phyloP scores from a whole-genome alignment of 2,797 vertebrate genomes.

The Myripristis murdjan region DNA sequence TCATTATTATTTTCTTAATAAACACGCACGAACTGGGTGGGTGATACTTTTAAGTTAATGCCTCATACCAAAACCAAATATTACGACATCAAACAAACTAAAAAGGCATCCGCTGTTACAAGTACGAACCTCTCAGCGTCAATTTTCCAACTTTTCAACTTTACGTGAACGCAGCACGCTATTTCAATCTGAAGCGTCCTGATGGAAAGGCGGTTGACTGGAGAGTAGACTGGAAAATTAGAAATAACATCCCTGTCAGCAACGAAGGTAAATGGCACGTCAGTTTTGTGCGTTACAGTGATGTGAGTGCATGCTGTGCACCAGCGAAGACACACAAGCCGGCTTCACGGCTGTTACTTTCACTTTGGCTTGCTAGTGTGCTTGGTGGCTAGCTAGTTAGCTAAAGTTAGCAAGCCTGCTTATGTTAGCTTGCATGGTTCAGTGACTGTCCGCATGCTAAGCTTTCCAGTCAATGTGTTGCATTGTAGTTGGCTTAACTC shows the following conservation, averaged over 20 bases:
- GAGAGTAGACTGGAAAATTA: not conserved
- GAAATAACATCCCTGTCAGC: no score
- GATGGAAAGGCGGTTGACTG: slow-evolving; percentile 56
- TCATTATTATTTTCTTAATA: no score
- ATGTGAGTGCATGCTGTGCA: not conserved
- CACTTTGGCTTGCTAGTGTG: not conserved
- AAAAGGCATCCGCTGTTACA: no score
- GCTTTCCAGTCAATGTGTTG: slow-evolving; percentile 11
- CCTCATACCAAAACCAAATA: no score
- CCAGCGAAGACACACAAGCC: rapidly evolving
- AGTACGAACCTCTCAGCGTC: no score
- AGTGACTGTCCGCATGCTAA: not conserved
- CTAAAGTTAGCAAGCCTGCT: slow-evolving; percentile 26
- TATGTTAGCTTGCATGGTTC: not conserved
- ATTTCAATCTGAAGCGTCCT: slow-evolving; percentile 18
- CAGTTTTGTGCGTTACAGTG: not conserved
- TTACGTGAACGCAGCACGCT: not conserved
- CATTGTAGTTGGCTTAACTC: not conserved
- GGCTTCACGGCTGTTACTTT: not conserved
- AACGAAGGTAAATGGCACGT: not conserved
- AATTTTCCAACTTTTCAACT: no score
- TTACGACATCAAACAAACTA: no score
- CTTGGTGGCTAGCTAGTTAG: slow-evolving; percentile 37
- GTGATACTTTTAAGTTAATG: no score
- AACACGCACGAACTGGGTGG: no score